Conservation (phyloP, 1,140 invertebrate species). For the Vanessa tameamea region DNA sequence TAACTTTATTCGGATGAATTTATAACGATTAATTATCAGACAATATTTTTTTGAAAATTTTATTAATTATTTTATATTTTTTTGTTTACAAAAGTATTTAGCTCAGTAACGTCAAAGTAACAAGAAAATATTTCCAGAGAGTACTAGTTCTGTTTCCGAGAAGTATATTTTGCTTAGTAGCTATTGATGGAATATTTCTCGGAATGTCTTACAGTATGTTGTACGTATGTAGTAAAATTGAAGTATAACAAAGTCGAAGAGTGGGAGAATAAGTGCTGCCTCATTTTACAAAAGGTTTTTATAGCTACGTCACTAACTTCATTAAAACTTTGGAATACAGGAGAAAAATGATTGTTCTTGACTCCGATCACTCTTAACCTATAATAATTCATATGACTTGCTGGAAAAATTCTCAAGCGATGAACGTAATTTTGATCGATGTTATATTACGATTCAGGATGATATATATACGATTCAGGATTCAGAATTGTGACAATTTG, state of each 20-base stretch:
- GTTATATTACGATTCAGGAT: no score
- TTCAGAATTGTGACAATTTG: background rate
- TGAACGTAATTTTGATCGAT: conserved; percentile 5
- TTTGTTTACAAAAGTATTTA: no score
- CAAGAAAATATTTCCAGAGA: no score
- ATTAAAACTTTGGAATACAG: conserved; percentile 53
- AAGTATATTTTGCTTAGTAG: background rate
- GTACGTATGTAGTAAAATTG: background rate
- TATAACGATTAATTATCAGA: background rate
- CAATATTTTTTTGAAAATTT: no score
- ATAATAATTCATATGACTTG: conserved; percentile 45
- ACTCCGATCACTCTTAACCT: conserved; percentile 35
- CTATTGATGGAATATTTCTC: no score
- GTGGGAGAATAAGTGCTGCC: background rate
- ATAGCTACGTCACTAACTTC: conserved; percentile 40
- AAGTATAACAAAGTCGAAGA: background rate
- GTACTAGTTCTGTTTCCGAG: background rate
- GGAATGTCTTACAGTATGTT: no score
- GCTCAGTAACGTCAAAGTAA: no score
- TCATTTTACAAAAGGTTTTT: conserved; percentile 32
- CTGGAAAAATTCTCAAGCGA: conserved; percentile 31
- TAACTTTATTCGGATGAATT: conserved; percentile 7
- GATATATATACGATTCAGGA: no score
- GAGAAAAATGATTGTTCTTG: conserved; percentile 54
- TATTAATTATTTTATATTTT: no score